Evolutionary conservation across 2,797 vertebrate species (phyloP), one percentile per base, ranked within the genome.

Genomic region (Alexandromys oeconomus): DNA sequence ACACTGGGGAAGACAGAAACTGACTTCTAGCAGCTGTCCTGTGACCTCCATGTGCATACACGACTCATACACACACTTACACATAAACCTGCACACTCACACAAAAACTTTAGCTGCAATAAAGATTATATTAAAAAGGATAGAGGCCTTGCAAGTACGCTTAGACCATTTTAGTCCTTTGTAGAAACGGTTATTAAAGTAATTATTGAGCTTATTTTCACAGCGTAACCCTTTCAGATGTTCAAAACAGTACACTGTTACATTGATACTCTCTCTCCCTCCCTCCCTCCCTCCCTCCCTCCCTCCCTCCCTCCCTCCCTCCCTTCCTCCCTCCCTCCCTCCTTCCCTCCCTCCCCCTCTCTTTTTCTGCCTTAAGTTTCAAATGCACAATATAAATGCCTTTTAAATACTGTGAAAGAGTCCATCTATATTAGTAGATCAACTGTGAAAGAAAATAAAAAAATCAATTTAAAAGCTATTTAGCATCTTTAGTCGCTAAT

Each of bases 391-490:
- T 46, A 85, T 19, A 81, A 84, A 78, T 17, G 5, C 13, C 61
- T 61, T 67, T 6, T 81, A 87, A 82, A 90, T 37, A 86, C 27
- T 86, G 9, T 25, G 27, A 93, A 95, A 90, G 61, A 82, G 13
- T 2, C 8, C 76, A 89, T 74, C 6, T 73, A 80, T 63, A 82
- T 76, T 84, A 90, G 29, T 25, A 69, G 48, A 46, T 17, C 59
- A 73, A 90, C 31, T 91, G 29, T 48, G 89, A 61, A 92, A 65
- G 37, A 91, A 94, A 91, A 67, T 73, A n/a, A 92, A 71, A 96
- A 96, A 93, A 40, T 92, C 79, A 27, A 54, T 29, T 67, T 57
- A 80, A 87, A 84, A 77, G 51, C 15, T 59, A 23, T 43, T 92
- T 63, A 69, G 40, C 25, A 90, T n/a, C 71, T 57, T 81, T 23